Percentiles rank a stretch among this genome's conserved stretches.
phyloP scores from a whole-genome alignment of 2,113 vertebrate genomes.

The Lepus europaeus region DNA sequence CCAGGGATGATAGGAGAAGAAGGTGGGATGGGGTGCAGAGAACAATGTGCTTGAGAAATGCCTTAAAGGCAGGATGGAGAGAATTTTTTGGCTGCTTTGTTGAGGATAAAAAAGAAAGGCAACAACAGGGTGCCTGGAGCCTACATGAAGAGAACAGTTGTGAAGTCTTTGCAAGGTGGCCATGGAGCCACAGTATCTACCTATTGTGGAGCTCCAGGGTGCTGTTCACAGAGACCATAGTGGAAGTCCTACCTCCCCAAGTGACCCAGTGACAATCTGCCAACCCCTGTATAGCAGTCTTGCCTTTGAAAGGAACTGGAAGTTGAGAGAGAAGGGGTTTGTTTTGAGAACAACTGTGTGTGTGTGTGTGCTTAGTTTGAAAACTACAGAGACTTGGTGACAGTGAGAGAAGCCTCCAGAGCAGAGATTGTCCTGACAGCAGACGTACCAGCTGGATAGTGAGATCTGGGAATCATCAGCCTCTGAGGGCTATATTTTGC shows the following conservation, averaged over 20 bases:
- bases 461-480: background rate
- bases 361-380: background rate
- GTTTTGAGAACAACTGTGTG: background rate
- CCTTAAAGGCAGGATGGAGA: background rate
- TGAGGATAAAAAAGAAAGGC: background rate
- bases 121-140: background rate
- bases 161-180: background rate
- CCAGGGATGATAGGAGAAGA: accelerated
- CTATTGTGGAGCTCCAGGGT: background rate
- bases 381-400: background rate
- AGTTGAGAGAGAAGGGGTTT: background rate
- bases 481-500: background rate
- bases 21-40: accelerated
- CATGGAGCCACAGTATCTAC: accelerated
- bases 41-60: background rate
- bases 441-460: background rate
- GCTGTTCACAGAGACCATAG: accelerated
- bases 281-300: accelerated
- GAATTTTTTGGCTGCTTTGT: background rate
- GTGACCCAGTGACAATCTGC: background rate
- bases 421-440: accelerated
- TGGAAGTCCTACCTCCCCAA: background rate
- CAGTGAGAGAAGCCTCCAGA: background rate
- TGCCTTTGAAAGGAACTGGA: background rate
- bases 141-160: accelerated